Base-by-base conservation (phyloP, 1,140 invertebrate genomes). In the Leptinotarsa lineolata region DNA sequence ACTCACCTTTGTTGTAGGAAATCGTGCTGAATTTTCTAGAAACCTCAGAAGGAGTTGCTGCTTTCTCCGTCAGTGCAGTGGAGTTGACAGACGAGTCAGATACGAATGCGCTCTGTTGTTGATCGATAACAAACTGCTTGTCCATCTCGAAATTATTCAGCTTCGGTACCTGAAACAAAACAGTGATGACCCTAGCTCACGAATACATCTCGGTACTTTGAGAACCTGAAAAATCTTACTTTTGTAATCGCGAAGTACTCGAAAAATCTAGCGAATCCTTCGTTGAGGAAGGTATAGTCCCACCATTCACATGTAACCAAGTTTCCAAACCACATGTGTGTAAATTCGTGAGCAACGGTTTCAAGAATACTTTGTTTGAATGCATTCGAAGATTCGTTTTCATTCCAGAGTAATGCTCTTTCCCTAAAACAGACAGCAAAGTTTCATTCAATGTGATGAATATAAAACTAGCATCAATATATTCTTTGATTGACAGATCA, bases 261-360 rank as follows among this genome's bases (percentile, higher is more conserved):
- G 59, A 87, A 85, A 60, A 86, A 85, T 3, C 81, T 82, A 18
- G 87, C 86, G 44, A 88, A 86, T 1, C 87, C 87, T 74, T 88
- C 87, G 68, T 87, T 88, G 2, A 88, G 77, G 85, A 87, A 88
- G 8, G 82, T 75, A 54, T 85, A 80, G 20, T 77, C 78, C 82
- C 87, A 88, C 74, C 87, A 91, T 48, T 85, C 74, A 0, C 88
- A 86, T 0, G 88, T 90, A 0, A 92, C 91, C 76, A 91, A 85
- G 77, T 93, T 90, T 1, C 91, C 91, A 76, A 92, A 92, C 91
- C 91, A 93, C 82, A 89, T 88, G 82, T 92, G 91, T 21, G 88
- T 84, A 44, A 89, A 87, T 80, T 91, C 90, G 77, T 91, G 90
- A 66, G 86, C 85, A 39, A 90, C 88, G 24, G 88, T 86, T 4